These are phyloP conservation scores for Tamandua tetradactyla DNA, from an alignment of 2,797 vertebrate genomes.

Conservation along the genomic window DNA sequence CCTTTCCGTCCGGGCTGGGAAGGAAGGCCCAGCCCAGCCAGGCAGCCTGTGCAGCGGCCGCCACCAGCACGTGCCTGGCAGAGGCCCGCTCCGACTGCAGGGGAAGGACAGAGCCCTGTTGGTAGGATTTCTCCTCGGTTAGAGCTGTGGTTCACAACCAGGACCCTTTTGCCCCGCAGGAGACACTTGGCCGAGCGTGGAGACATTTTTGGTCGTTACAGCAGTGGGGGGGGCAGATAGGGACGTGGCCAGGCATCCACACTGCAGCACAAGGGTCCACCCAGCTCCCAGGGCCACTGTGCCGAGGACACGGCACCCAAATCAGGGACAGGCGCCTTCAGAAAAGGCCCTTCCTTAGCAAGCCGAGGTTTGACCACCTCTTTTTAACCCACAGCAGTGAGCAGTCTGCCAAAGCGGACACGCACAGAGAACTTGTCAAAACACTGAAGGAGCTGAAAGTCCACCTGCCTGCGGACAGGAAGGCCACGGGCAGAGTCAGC, in stretches of 20 bases:
- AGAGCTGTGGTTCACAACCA: rapidly evolving
- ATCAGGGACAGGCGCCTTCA: rapidly evolving
- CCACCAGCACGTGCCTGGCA: no score
- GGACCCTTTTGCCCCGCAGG: background rate
- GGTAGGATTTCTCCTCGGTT: no score
- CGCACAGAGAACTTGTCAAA: slow-evolving; percentile 94
- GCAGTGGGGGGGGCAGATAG: background rate
- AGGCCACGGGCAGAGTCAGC: slow-evolving; percentile 91
- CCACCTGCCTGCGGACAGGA: slow-evolving; percentile 92
- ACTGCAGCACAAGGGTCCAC: rapidly evolving
- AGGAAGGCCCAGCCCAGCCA: no score
- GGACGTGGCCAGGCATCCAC: rapidly evolving
- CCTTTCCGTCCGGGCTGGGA: background rate
- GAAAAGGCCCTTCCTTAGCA: no score
- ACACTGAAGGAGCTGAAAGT: slow-evolving; percentile 94
- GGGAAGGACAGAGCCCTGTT: rapidly evolving
- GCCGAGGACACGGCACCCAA: background rate
- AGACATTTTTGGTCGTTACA: background rate
- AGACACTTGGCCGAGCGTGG: background rate
- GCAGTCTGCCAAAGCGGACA: slow-evolving; percentile 93
- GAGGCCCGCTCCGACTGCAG: background rate
- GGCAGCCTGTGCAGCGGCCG: no score
- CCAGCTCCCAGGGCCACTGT: rapidly evolving
- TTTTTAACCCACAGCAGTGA: slow-evolving; percentile 88
- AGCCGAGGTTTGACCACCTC: rapidly evolving